Evolutionary conservation across 2,797 vertebrate genomes (phyloP), one percentile per base, ranked within the genome.

Genomic region (Columba guinea): DNA sequence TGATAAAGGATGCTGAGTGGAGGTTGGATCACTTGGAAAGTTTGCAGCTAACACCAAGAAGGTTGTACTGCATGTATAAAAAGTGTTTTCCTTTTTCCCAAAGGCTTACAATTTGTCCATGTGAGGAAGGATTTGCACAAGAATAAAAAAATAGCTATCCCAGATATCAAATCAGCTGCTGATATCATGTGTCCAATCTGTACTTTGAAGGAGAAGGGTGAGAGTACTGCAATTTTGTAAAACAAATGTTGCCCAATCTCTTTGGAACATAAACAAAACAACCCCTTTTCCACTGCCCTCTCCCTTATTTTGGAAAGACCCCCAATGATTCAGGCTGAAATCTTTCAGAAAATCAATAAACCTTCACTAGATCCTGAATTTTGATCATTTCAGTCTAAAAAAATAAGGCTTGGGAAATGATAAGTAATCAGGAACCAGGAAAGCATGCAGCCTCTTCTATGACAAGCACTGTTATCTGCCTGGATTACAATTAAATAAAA

Each of bases 271-370:
- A 53, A 62, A n/a, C 5, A 69, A 39, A 84, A 24, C 27, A 48
- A 37, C 5, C 17, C n/a, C 32, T 4, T 3, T 2, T 1, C 12
- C 8, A 8, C 20, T 3, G 2, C 18, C 7, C 8, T 56, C 2
- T 2, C 18, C 8, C 10, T 46, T 64, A 70, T 6, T 35, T 35
- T 77, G 53, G 48, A 67, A 77, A 52, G 5, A 41, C 4, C 11
- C 37, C 7, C 7, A 41, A 5, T 5, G 9, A 71, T 52, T 73
- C 28, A 46, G 35, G 26, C 21, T 77, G 28, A 58, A 71, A 10
- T 55, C 30, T 80, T 89, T 56, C 64, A 68, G 48, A 62, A 78
- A 78, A 70, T 39, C 41, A 51, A 35, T 30, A 77, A 55, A 56
- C 16, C 30, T 56, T 77, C 59, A 34, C 18, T 46, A 77, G 49